Evolutionary conservation across 1,140 invertebrate genomes (phyloP), one percentile per base, ranked within the genome.

Genomic region (Anagrus nilaparvatae): DNA sequence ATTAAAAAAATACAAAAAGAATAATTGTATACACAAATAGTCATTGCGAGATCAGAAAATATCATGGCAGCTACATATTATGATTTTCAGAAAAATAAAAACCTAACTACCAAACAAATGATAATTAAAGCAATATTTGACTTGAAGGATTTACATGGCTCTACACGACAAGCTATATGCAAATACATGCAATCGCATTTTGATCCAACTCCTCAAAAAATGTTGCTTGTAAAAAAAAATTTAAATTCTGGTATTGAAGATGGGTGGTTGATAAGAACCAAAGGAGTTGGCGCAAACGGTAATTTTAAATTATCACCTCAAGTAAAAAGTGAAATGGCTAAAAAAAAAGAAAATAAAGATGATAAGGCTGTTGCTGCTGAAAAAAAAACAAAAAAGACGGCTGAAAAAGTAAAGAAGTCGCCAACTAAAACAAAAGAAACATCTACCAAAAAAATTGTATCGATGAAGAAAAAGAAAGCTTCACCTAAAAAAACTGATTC

Each of bases 21-120:
- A n/a, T n/a, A n/a, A n/a, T n/a, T n/a, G n/a, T n/a, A n/a, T n/a
- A n/a, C n/a, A n/a, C n/a, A n/a, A n/a, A n/a, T n/a, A n/a, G n/a
- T n/a, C n/a, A n/a, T n/a, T n/a, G n/a, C n/a, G n/a, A n/a, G n/a
- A n/a, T n/a, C n/a, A n/a, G n/a, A n/a, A n/a, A n/a, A n/a, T n/a
- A n/a, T n/a, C n/a, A n/a, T n/a, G n/a, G n/a, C n/a, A n/a, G n/a
- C n/a, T n/a, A n/a, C n/a, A n/a, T n/a, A n/a, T n/a, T n/a, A n/a
- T n/a, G n/a, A n/a, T n/a, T n/a, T n/a, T n/a, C n/a, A n/a, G n/a
- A n/a, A n/a, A n/a, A n/a, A n/a, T n/a, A 30, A 30, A 14, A 7
- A 4, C 14, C 5, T 38, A 2, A 39, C 40, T 3, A 47, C 45
- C 4, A 47, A 43, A 24, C 35, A 47, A 3, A 47, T 47, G 45